Conservation (phyloP, 2,797 vertebrate genomes). For the Oceanodroma leucorhoa region DNA sequence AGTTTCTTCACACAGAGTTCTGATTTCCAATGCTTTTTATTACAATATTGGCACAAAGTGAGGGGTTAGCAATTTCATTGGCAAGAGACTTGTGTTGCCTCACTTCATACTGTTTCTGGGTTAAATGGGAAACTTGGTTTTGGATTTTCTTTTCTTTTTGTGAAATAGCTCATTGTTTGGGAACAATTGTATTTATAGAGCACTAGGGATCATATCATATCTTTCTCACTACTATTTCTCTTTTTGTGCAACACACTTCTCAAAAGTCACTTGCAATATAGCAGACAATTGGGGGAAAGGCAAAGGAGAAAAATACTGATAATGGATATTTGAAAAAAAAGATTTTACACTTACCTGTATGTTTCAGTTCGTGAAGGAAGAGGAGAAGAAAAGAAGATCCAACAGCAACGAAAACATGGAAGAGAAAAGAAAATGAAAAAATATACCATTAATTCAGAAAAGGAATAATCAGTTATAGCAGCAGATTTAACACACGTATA, state of each 20-base stretch:
- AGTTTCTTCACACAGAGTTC: neutral
- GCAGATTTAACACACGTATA: neutral
- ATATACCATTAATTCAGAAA: neutral
- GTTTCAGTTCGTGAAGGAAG: neutral
- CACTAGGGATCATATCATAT: neutral
- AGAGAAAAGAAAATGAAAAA: neutral
- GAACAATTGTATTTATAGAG: neutral
- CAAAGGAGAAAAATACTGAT: neutral
- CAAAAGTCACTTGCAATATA: neutral
- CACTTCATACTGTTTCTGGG: neutral
- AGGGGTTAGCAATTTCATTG: neutral
- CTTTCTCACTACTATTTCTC: neutral
- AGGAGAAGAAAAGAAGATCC: neutral
- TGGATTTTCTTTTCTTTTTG: neutral
- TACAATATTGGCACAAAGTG: neutral
- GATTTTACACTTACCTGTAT: constrained; percentile 12
- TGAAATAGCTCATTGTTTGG: neutral
- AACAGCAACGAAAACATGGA: neutral
- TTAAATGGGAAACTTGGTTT: neutral
- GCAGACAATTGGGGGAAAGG: neutral
- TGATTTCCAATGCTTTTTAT: neutral
- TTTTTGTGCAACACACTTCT: neutral
- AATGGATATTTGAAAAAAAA: neutral
- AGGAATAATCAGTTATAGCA: neutral
- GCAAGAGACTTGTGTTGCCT: neutral